Percentiles rank a stretch among this genome's conserved stretches.
phyloP scores from a whole-genome alignment of 1,140 invertebrate genomes.

The Drosophila nebulosa region DNA sequence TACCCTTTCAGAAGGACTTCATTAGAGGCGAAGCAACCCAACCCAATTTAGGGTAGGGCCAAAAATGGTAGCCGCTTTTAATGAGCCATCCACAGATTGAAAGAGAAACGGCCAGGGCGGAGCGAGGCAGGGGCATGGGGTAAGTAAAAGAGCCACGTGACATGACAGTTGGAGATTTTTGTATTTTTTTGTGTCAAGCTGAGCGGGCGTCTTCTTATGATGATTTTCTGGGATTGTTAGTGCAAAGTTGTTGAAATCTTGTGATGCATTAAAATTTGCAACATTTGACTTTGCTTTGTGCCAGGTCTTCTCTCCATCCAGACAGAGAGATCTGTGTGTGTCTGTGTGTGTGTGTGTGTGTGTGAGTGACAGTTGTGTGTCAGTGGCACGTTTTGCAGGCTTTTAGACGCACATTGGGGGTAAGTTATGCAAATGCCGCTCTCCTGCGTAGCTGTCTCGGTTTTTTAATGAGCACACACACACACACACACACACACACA shows the following conservation, averaged over 20 bases:
- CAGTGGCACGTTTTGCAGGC: constrained; percentile 67
- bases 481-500: neutral
- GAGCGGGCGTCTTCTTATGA: constrained; percentile 10
- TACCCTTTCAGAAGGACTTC: constrained; percentile 37
- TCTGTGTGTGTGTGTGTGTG: constrained; percentile 6
- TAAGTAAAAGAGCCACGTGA: constrained; percentile 36
- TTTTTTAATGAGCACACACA: constrained; percentile 69
- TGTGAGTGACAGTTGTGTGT: constrained; percentile 69
- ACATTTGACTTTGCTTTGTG: constrained; percentile 67
- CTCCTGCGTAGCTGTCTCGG: constrained; percentile 69
- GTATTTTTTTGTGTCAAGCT: constrained; percentile 39
- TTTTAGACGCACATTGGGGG: constrained; percentile 39
- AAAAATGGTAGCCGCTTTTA: constrained; percentile 45
- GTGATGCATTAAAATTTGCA: constrained; percentile 77
- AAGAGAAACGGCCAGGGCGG: neutral
- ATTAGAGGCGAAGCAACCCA: constrained; percentile 29
- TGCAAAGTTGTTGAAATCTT: constrained; percentile 63
- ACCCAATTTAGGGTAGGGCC: constrained; percentile 9
- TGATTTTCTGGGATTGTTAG: constrained; percentile 47
- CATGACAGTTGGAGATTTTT: constrained; percentile 36
- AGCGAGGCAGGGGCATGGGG: neutral
- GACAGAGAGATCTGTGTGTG: neutral
- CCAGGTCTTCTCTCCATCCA: neutral
- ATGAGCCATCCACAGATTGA: constrained; percentile 48
- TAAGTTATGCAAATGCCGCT: constrained; percentile 70